Conservation (phyloP, 2,797 vertebrate genomes). For the Halcyon badia region DNA sequence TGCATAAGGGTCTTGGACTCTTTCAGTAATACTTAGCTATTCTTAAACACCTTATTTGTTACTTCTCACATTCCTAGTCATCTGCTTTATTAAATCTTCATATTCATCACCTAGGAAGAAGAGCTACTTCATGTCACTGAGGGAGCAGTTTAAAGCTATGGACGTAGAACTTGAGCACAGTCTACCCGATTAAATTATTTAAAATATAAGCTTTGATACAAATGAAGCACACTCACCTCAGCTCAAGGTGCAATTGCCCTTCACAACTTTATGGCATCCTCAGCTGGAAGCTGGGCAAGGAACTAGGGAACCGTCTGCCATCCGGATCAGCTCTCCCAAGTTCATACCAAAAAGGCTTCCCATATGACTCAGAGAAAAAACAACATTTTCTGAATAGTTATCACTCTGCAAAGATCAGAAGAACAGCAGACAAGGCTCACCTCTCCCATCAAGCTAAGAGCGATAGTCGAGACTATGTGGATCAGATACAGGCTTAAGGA, state of each 20-base stretch:
- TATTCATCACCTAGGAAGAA: background rate
- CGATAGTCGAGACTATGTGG: background rate
- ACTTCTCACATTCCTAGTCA: background rate
- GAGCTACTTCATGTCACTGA: background rate
- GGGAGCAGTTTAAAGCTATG: background rate
- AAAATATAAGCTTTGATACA: background rate
- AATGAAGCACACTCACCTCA: background rate
- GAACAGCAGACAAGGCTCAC: background rate
- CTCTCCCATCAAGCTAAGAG: background rate
- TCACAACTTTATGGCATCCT: background rate
- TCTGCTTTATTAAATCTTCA: background rate
- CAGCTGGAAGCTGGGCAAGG: background rate
- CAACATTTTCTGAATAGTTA: background rate
- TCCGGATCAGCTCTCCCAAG: background rate
- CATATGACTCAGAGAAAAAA: background rate
- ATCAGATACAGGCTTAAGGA: background rate
- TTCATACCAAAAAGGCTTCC: background rate
- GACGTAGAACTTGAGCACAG: background rate
- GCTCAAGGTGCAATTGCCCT: background rate
- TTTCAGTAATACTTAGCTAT: background rate
- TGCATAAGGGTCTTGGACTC: background rate
- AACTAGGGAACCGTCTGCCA: background rate
- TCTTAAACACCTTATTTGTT: background rate
- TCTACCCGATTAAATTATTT: background rate
- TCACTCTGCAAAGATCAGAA: background rate